A percentile compares a stretch with the other conserved stretches of the same genome.
Conservation (phyloP, 2,888 invertebrate species). For the Scaptomyza polygonia region DNA sequence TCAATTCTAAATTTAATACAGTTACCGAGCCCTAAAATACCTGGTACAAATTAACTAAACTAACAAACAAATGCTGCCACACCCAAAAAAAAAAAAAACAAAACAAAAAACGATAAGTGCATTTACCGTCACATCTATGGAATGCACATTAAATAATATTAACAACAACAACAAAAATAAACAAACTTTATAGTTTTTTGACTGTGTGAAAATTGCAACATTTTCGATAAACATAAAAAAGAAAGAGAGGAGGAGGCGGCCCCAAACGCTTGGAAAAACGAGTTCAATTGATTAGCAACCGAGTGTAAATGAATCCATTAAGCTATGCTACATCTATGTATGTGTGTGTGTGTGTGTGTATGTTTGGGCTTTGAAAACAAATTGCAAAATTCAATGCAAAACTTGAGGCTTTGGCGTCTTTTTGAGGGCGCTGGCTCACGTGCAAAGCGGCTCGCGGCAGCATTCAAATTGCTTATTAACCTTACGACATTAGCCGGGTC, state of each 20-base stretch:
- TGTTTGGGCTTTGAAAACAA: background rate
- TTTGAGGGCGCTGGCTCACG: constrained; percentile 41
- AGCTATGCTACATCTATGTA: constrained; percentile 12
- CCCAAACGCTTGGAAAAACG: constrained; percentile 33
- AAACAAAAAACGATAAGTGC: background rate
- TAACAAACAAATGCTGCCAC: constrained; percentile 20
- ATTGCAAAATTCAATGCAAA: constrained; percentile 44
- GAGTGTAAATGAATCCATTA: constrained; percentile 74
- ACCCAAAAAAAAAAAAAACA: constrained; percentile 27
- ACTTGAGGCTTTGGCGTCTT: constrained; percentile 5
- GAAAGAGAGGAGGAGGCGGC: constrained; percentile 7
- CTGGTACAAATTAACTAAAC: background rate
- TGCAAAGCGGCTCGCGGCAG: constrained; percentile 23
- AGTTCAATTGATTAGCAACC: constrained; percentile 76
- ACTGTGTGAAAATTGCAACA: constrained; percentile 41
- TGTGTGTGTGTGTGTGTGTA: background rate
- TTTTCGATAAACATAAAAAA: constrained; percentile 14
- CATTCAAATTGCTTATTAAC: constrained; percentile 68
- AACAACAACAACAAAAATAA: constrained; percentile 5
- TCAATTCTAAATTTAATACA: constrained; percentile 22
- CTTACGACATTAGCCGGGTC: constrained; percentile 41
- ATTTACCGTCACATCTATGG: constrained; percentile 15
- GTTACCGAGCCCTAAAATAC: constrained; percentile 3
- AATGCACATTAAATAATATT: constrained; percentile 8
- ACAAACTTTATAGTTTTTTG: constrained; percentile 9